These are phyloP conservation scores for human DNA, from an alignment of 2,113 vertebrate genomes.

Conservation along the genomic window DNA sequence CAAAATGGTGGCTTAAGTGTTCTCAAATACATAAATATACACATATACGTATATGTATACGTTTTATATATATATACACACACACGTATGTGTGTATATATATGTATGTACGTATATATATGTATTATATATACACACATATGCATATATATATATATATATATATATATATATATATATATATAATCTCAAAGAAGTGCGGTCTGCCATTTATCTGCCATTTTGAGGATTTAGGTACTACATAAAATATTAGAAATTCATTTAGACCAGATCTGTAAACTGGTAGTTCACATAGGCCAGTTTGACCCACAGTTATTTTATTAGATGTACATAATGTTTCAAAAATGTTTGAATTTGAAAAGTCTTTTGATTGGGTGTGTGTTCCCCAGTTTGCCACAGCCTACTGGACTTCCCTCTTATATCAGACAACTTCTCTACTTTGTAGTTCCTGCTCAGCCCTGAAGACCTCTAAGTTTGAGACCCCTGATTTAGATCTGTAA, in stretches of 20 bases:
- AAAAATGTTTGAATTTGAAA: background rate
- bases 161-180: background rate
- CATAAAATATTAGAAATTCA: constrained; percentile 26
- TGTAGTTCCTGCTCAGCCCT: background rate
- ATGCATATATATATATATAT: background rate
- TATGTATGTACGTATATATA: no score
- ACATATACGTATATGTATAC: background rate
- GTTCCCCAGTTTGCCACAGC: background rate
- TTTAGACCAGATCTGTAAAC: background rate
- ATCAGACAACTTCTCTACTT: background rate
- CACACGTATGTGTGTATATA: background rate
- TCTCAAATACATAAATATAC: background rate
- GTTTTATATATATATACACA: no score
- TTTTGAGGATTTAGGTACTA: background rate
- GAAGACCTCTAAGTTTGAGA: background rate
- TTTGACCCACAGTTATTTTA: constrained; percentile 3
- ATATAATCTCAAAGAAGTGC: background rate
- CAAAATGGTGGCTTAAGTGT: background rate
- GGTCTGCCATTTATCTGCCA: background rate
- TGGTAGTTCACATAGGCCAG: background rate
- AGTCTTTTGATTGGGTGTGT: background rate
- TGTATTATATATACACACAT: no score
- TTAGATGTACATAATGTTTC: background rate
- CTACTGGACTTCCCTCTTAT: background rate
- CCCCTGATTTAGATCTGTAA: background rate